Evolutionary conservation across 2,888 invertebrate genomes (phyloP).

Genomic region (Nomada ruficornis): DNA sequence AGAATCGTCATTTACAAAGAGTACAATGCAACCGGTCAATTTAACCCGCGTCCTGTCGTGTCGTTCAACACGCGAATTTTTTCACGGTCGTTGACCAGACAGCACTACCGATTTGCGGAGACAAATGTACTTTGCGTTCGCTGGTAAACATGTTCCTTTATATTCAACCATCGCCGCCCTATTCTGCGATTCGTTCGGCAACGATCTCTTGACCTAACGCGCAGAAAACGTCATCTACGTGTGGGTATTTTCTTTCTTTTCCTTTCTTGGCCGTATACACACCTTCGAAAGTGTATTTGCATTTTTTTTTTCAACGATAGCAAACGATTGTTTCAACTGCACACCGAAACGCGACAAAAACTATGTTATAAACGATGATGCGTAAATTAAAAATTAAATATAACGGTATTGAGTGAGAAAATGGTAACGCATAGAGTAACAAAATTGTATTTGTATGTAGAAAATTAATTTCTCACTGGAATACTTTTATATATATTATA

Average conservation of each 20-base stretch:
- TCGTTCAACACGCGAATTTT: constrained; percentile 52
- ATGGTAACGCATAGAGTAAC: no score
- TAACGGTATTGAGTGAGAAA: no score
- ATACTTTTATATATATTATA: no score
- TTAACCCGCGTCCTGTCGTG: constrained; percentile 33
- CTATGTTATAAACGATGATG: no score
- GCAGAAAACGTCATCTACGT: not conserved
- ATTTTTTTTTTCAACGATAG: no score
- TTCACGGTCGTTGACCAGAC: constrained; percentile 64
- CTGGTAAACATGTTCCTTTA: constrained; percentile 47
- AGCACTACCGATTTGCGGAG: constrained; percentile 40
- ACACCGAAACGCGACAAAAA: no score
- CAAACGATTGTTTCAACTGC: no score
- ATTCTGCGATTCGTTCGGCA: constrained; percentile 1
- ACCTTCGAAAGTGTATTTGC: not conserved
- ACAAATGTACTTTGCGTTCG: constrained; percentile 57
- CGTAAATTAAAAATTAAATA: no score
- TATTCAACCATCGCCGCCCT: constrained; percentile 26
- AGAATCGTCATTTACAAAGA: not conserved
- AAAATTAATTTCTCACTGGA: no score
- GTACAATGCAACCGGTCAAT: constrained; percentile 27
- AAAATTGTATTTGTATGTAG: no score
- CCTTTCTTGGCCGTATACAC: not conserved
- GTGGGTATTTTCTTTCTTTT: not conserved
- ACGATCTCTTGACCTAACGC: constrained; percentile 14